Conservation (phyloP, 37 sponge, comb jelly and placozoan genomes). For the Cliona cf. orientalis region DNA sequence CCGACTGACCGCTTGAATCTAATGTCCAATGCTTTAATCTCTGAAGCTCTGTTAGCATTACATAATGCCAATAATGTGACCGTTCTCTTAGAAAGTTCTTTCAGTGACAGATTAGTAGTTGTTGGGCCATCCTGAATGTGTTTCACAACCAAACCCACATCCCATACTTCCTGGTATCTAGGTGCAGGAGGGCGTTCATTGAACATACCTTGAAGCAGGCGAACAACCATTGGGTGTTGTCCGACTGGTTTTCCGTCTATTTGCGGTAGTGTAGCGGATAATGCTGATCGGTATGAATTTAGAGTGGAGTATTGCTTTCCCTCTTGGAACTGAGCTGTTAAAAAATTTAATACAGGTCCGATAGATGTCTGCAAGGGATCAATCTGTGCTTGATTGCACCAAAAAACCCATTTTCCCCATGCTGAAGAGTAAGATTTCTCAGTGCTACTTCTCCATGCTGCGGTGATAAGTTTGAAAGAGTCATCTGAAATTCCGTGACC, state of each 20-base stretch:
- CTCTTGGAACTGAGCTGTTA: neutral
- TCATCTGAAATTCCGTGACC: neutral
- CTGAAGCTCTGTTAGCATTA: neutral
- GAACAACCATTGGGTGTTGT: conserved; percentile 3
- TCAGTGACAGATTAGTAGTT: neutral
- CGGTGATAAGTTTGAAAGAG: neutral
- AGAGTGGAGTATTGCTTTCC: conserved; percentile 18
- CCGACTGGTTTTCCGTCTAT: conserved; percentile 32
- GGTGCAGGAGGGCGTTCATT: conserved; percentile 5
- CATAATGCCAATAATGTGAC: conserved; percentile 11
- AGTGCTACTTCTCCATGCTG: conserved; percentile 32
- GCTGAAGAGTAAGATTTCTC: conserved; percentile 26
- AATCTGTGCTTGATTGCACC: conserved; percentile 4
- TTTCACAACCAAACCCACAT: conserved; percentile 21
- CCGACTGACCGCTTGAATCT: neutral
- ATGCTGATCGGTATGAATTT: conserved; percentile 36
- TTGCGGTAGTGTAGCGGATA: conserved; percentile 14
- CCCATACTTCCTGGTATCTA: conserved; percentile 8
- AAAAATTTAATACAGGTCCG: conserved; percentile 14
- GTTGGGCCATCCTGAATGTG: neutral
- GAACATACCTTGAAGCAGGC: neutral
- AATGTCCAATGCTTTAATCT: conserved; percentile 6
- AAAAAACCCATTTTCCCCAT: conserved; percentile 19
- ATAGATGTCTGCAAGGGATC: conserved; percentile 23
- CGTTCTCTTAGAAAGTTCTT: conserved; percentile 9